These are phyloP conservation scores for Pungitius pungitius DNA, from an alignment of 2,113 vertebrate species.

Conservation along the genomic window DNA sequence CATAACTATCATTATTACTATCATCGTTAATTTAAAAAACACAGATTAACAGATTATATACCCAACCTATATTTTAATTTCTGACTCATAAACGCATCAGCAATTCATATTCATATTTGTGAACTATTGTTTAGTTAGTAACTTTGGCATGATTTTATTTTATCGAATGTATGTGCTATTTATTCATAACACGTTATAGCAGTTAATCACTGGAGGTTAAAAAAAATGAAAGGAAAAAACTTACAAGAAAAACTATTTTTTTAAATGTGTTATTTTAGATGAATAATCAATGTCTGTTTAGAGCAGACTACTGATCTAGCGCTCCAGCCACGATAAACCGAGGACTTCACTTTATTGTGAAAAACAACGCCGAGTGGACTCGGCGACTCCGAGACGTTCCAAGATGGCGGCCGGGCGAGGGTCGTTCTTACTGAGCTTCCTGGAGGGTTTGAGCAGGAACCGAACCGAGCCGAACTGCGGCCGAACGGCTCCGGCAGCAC, in stretches of 20 bases:
- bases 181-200: no score
- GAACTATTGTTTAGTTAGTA: no score
- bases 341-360: not conserved
- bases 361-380: slow-evolving; percentile 8
- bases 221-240: not conserved
- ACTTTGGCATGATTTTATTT: no score
- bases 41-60: no score
- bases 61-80: no score
- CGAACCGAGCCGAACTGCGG: not conserved
- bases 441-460: slow-evolving; percentile 3
- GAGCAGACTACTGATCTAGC: slow-evolving; percentile 1
- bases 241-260: not conserved
- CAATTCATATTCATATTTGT: no score
- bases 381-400: not conserved
- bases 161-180: no score
- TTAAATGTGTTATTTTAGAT: not conserved
- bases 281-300: not conserved
- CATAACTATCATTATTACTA: no score
- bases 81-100: no score
- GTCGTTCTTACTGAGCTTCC: slow-evolving; percentile 20
- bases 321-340: not conserved
- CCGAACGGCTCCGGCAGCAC: not conserved
- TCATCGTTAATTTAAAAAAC: no score
- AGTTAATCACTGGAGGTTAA: not conserved
- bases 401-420: slow-evolving; percentile 2